These are phyloP conservation scores for Sipha maydis DNA, from an alignment of 2,888 invertebrate species.

Conservation along the genomic window DNA sequence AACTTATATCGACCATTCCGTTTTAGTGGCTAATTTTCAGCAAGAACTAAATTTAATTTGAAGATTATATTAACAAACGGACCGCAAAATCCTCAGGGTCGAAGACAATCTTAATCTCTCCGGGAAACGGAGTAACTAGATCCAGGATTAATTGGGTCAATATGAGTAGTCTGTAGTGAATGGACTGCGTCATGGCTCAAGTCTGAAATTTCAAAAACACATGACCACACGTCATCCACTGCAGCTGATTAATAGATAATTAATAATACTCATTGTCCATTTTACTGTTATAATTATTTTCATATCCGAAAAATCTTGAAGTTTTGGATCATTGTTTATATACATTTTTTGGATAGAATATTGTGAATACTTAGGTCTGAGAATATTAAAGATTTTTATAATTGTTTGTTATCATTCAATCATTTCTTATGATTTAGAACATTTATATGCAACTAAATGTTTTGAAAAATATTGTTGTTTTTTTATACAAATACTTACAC, in stretches of 20 bases:
- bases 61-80: conserved; percentile 36
- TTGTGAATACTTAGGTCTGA: no score
- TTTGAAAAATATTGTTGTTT: no score
- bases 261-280: background rate
- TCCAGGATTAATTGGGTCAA: conserved; percentile 45
- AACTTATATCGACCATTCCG: background rate
- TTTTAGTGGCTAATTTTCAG: background rate
- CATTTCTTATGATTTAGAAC: no score
- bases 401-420: no score
- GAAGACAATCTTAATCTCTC: conserved; percentile 42
- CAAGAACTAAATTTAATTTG: conserved; percentile 12
- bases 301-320: no score
- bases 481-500: no score
- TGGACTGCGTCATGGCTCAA: conserved; percentile 23
- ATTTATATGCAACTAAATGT: no score
- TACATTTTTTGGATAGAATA: no score
- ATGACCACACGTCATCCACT: background rate
- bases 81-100: background rate
- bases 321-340: no score
- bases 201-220: background rate
- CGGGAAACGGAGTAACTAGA: conserved; percentile 12
- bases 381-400: no score
- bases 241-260: background rate
- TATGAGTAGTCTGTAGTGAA: conserved; percentile 33
- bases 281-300: background rate